These are phyloP conservation scores for Heliangelus exortis DNA, from an alignment of 2,797 vertebrate genomes.

Conservation along the genomic window DNA sequence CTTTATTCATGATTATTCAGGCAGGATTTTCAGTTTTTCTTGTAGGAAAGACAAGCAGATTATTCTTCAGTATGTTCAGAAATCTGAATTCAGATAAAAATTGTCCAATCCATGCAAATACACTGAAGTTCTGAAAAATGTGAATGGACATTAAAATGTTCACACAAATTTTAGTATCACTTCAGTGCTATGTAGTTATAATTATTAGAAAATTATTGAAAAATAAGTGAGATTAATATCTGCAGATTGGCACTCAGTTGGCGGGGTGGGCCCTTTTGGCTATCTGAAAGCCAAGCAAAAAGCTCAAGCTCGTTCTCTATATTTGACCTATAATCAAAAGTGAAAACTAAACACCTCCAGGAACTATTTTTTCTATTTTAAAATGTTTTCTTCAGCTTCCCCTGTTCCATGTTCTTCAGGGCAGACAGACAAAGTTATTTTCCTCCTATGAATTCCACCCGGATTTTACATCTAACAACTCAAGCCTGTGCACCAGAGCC, in stretches of 20 bases:
- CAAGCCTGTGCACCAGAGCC: not conserved
- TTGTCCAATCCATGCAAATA: not conserved
- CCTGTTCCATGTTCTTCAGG: not conserved
- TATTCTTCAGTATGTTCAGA: not conserved
- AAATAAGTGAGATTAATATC: not conserved
- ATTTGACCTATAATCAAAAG: not conserved
- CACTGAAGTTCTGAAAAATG: not conserved
- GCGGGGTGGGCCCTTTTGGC: not conserved
- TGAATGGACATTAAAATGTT: not conserved
- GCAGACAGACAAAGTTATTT: not conserved
- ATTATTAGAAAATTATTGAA: not conserved
- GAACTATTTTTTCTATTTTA: not conserved
- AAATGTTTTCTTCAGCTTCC: fast-evolving
- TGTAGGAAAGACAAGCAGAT: not conserved
- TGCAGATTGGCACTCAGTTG: not conserved
- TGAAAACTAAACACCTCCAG: not conserved
- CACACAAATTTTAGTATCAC: not conserved
- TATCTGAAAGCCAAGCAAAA: not conserved
- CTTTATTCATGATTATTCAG: not conserved
- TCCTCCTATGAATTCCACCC: not conserved
- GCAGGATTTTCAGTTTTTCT: not conserved
- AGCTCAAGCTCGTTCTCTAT: not conserved
- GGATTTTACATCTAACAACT: not conserved
- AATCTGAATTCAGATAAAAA: not conserved
- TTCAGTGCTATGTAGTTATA: not conserved